These are phyloP conservation scores for Phoebastria nigripes DNA, from an alignment of 2,797 vertebrate genomes.

Conservation along the genomic window DNA sequence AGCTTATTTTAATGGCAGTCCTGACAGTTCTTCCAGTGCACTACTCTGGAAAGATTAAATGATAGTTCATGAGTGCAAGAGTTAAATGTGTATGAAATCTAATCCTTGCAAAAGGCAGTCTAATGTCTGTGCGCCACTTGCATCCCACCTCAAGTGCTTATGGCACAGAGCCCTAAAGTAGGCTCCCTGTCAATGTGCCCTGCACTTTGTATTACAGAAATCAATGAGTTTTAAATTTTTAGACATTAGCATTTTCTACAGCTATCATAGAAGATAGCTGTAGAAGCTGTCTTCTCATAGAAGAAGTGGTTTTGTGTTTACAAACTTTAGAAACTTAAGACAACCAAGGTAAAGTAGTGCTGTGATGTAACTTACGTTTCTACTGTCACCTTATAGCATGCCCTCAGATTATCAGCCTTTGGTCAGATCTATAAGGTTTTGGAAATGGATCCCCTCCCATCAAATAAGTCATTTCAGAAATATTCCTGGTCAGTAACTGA, in stretches of 20 bases:
- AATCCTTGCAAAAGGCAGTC: background rate
- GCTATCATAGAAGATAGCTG: background rate
- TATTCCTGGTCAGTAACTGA: conserved; percentile 91
- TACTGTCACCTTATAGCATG: conserved; percentile 76
- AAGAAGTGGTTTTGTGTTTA: background rate
- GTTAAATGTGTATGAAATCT: background rate
- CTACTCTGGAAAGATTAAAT: background rate
- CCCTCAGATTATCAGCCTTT: conserved; percentile 94
- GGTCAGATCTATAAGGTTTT: conserved; percentile 97
- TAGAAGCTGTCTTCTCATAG: background rate
- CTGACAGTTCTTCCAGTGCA: background rate
- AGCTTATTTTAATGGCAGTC: background rate
- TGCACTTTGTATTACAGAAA: background rate
- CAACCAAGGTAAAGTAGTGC: background rate
- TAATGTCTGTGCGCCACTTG: no score
- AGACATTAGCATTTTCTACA: background rate
- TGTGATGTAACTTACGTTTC: background rate
- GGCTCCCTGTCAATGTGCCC: background rate
- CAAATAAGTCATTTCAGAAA: conserved; percentile 96
- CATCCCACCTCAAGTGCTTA: background rate
- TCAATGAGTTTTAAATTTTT: background rate
- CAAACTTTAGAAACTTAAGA: background rate
- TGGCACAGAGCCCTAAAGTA: background rate
- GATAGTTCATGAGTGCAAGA: background rate
- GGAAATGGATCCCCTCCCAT: conserved; percentile 97